phyloP scores from a whole-genome alignment of 2,113 vertebrate genomes.

The Thoracochromis brauschi region DNA sequence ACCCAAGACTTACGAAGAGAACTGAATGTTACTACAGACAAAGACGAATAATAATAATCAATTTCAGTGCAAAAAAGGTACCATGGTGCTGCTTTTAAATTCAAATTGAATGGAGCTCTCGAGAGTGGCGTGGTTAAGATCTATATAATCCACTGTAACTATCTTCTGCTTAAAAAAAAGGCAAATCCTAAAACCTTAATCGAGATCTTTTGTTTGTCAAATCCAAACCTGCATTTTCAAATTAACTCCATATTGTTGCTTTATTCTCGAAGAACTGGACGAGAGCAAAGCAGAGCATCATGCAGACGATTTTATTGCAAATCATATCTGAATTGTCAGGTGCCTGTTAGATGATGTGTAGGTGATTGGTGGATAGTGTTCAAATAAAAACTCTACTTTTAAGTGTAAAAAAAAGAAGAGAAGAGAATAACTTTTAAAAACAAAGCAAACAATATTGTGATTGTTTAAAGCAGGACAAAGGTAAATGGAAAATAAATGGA shows the following conservation, averaged over 20 bases:
- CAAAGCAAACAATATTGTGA: neutral
- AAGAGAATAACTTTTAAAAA: neutral
- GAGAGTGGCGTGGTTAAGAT: neutral
- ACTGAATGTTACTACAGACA: slow-evolving; percentile 55
- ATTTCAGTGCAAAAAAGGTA: slow-evolving; percentile 15
- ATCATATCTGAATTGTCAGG: neutral
- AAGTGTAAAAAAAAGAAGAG: neutral
- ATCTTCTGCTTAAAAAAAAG: neutral
- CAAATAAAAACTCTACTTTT: neutral
- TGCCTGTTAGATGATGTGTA: neutral
- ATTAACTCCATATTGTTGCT: neutral
- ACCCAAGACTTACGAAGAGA: slow-evolving; percentile 49
- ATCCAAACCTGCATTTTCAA: slow-evolving; percentile 1
- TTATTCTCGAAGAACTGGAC: neutral
- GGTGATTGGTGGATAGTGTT: neutral
- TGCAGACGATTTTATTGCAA: neutral
- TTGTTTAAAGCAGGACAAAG: neutral
- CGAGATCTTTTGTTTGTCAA: slow-evolving; percentile 16
- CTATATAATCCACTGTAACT: neutral
- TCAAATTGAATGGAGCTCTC: slow-evolving; percentile 49
- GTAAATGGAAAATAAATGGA: neutral
- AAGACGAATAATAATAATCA: slow-evolving; percentile 61
- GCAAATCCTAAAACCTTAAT: neutral
- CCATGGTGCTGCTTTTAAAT: slow-evolving; percentile 18
- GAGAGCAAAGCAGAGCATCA: neutral